These are phyloP conservation scores for Drosophila anomalipes DNA, from an alignment of 2,888 invertebrate species.

Conservation along the genomic window DNA sequence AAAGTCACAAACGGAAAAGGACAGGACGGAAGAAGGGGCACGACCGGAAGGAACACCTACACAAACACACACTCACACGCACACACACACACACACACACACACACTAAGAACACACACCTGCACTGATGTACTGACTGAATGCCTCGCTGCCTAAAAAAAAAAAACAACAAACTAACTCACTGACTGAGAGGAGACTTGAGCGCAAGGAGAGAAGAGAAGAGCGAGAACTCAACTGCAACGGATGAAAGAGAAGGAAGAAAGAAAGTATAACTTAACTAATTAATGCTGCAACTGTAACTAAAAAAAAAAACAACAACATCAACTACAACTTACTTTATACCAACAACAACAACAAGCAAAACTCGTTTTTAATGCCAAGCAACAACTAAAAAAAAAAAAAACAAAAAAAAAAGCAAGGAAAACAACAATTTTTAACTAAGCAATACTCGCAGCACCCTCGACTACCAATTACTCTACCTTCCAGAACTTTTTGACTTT, in stretches of 20 bases:
- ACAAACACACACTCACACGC: slow-evolving; percentile 18
- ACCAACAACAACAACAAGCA: slow-evolving; percentile 41
- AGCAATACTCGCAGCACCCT: slow-evolving; percentile 61
- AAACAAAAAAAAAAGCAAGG: slow-evolving; percentile 23
- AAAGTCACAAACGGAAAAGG: not conserved
- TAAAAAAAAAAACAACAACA: slow-evolving; percentile 19
- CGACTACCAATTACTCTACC: slow-evolving; percentile 38
- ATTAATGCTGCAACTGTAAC: slow-evolving; percentile 57
- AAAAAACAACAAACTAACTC: slow-evolving; percentile 70
- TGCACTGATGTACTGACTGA: slow-evolving; percentile 79
- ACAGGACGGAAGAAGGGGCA: not conserved
- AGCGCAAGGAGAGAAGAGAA: slow-evolving; percentile 26
- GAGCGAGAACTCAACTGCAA: slow-evolving; percentile 18
- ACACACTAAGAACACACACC: slow-evolving; percentile 17
- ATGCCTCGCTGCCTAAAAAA: slow-evolving; percentile 74
- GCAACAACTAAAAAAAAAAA: slow-evolving; percentile 35
- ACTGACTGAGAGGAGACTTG: slow-evolving; percentile 76
- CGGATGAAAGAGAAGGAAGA: slow-evolving; percentile 2
- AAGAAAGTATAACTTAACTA: slow-evolving; percentile 34
- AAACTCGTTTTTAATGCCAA: slow-evolving; percentile 49
- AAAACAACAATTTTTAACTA: slow-evolving; percentile 52
- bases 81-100: slow-evolving; percentile 29
- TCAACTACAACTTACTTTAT: slow-evolving; percentile 73
- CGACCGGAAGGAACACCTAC: slow-evolving; percentile 4
- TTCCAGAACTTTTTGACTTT: slow-evolving; percentile 49